A percentile compares a stretch with the other conserved stretches of the same genome.
phyloP scores from a whole-genome alignment of 2,797 vertebrate genomes.

The Silurus lanzhouensis region DNA sequence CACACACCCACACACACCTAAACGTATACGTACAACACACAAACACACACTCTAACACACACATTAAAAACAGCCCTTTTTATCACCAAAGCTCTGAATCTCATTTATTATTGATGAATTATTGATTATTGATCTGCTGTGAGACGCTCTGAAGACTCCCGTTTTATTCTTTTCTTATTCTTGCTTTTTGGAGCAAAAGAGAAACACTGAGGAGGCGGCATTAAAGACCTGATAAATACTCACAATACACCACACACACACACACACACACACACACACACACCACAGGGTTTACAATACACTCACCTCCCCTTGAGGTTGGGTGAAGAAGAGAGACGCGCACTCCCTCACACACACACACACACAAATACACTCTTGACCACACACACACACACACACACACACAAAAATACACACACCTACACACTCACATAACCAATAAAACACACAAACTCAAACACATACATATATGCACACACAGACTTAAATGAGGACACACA shows the following conservation, averaged over 20 bases:
- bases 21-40: background rate
- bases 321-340: too few species aligned
- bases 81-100: background rate
- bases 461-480: too few species aligned
- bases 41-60: background rate
- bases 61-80: background rate
- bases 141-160: background rate
- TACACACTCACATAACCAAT: too few species aligned
- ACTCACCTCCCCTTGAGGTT: background rate
- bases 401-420: too few species aligned
- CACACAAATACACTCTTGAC: too few species aligned
- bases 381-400: too few species aligned
- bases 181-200: background rate
- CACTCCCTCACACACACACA: too few species aligned
- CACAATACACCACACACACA: too few species aligned
- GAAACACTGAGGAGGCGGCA: background rate
- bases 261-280: too few species aligned
- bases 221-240: background rate
- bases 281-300: too few species aligned
- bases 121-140: background rate
- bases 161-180: background rate
- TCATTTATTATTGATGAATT: slow-evolving; percentile 10
- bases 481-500: too few species aligned
- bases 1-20: background rate
- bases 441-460: too few species aligned